Evolutionary conservation across 2,113 vertebrate genomes (phyloP).

Genomic region (Gila orcuttii): DNA sequence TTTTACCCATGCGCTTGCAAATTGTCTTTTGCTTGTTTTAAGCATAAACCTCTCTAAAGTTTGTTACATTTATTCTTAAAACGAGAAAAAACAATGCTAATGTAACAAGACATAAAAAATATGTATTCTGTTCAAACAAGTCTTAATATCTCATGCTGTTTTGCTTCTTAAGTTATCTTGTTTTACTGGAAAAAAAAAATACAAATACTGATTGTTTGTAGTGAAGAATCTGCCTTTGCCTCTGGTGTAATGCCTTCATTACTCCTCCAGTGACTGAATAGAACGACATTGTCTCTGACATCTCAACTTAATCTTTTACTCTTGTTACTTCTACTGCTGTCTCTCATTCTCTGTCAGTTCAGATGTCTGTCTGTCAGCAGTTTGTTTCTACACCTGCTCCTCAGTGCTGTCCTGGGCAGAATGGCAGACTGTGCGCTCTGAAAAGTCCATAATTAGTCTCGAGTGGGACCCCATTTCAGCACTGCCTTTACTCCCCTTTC

Average conservation of each 20-base stretch:
- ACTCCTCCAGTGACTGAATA: background rate
- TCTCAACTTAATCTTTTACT: slow-evolving; percentile 30
- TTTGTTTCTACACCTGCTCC: slow-evolving; percentile 43
- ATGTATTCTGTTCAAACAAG: background rate
- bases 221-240: background rate
- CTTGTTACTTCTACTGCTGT: background rate
- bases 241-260: background rate
- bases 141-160: background rate
- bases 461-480: slow-evolving; percentile 32
- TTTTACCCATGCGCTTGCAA: background rate
- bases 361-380: slow-evolving; percentile 43
- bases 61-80: background rate
- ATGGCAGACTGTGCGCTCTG: slow-evolving; percentile 41
- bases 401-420: slow-evolving; percentile 42
- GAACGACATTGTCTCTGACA: slow-evolving; percentile 7
- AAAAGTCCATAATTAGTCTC: slow-evolving; percentile 53
- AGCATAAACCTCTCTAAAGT: background rate
- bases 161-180: background rate
- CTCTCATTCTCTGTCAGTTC: slow-evolving; percentile 14
- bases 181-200: background rate
- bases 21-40: background rate
- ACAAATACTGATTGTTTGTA: background rate
- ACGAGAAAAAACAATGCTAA: too few species aligned
- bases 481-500: background rate
- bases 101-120: background rate